phyloP scores from a whole-genome alignment of 2,113 vertebrate species.

The Cheirogaleus medius region DNA sequence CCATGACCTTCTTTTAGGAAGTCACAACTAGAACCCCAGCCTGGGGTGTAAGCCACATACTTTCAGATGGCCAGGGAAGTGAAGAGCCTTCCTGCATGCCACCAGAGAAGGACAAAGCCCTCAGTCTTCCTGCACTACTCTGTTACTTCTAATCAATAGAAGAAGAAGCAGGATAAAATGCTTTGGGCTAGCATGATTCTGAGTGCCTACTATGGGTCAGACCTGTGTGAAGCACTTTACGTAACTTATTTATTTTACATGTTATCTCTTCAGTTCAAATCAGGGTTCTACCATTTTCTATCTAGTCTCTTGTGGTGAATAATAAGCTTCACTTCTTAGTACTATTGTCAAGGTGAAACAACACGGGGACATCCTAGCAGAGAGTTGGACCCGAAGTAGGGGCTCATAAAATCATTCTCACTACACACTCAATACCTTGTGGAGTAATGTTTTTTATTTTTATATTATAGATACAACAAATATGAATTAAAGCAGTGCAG shows the following conservation, averaged over 20 bases:
- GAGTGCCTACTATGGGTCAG: no score
- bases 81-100: neutral
- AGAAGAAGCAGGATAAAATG: neutral
- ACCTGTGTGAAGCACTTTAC: neutral
- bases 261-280: neutral
- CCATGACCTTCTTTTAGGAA: neutral
- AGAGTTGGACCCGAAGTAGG: neutral
- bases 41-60: neutral
- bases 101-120: neutral
- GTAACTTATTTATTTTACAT: neutral
- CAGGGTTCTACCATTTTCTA: neutral
- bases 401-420: neutral
- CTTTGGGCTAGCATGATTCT: neutral
- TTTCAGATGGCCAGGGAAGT: neutral
- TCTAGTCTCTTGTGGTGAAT: neutral
- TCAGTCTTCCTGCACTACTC: neutral
- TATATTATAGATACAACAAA: neutral
- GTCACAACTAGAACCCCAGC: neutral
- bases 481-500: neutral
- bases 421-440: neutral
- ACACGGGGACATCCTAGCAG: neutral
- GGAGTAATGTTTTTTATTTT: neutral
- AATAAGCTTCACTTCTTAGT: neutral
- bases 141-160: neutral
- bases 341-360: neutral